A percentile compares a stretch with the other conserved stretches of the same genome.
Conservation (phyloP, 1,140 invertebrate species). For the Neodiprion lecontei region DNA sequence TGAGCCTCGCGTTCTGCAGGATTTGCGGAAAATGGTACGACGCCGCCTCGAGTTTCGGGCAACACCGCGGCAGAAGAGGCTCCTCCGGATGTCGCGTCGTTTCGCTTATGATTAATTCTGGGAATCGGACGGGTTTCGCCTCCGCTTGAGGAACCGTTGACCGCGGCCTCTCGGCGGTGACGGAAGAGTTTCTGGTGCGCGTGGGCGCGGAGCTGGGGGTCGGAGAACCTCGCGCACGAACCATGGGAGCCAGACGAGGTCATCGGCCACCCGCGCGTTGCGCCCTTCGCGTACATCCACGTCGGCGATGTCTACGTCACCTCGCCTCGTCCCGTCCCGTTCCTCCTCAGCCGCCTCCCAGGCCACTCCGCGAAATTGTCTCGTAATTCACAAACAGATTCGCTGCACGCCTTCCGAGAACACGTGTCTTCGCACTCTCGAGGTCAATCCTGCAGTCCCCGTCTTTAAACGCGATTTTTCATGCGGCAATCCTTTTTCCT, state of each 20-base stretch:
- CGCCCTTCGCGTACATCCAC: constrained; percentile 23
- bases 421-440: no score
- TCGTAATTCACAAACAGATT: constrained; percentile 3
- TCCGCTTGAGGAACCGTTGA: neutral
- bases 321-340: neutral
- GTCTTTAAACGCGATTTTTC: no score
- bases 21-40: no score
- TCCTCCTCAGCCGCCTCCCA: neutral
- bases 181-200: constrained; percentile 1
- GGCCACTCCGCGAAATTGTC: constrained; percentile 1
- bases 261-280: constrained; percentile 34
- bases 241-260: constrained; percentile 31
- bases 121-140: no score
- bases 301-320: neutral
- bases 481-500: no score
- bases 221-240: neutral
- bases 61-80: no score
- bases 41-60: no score
- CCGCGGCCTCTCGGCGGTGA: neutral
- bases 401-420: no score
- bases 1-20: no score
- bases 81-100: no score
- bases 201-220: neutral
- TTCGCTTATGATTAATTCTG: no score
- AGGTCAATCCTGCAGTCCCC: no score